Percentiles rank a stretch among this genome's conserved stretches.
phyloP scores from a whole-genome alignment of 1,140 invertebrate species.

The Saxidomus purpurata region DNA sequence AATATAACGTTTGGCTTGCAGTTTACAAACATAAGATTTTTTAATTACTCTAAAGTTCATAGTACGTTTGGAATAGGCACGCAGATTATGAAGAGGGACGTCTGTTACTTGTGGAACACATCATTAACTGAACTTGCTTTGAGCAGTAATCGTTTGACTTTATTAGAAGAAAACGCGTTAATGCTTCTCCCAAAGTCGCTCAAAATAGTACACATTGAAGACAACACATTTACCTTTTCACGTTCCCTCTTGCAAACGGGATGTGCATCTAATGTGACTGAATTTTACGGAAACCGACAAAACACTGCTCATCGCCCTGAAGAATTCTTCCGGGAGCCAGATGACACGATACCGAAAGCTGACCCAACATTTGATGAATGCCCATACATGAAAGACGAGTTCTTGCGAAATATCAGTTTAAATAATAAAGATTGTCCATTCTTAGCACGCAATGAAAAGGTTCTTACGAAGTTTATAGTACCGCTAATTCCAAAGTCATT shows the following conservation, averaged over 20 bases:
- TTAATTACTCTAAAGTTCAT: slow-evolving; percentile 43
- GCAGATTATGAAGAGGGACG: not conserved
- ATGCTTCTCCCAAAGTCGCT: slow-evolving; percentile 57
- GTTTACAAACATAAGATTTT: slow-evolving; percentile 20
- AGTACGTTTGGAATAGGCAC: not conserved
- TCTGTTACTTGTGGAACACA: slow-evolving; percentile 56
- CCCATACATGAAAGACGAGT: not conserved
- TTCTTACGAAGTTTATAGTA: not conserved
- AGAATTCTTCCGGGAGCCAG: not conserved
- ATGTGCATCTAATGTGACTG: not conserved
- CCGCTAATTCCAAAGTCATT: not conserved
- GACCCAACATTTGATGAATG: not conserved
- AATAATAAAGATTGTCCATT: not conserved
- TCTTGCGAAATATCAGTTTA: slow-evolving; percentile 10
- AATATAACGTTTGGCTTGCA: slow-evolving; percentile 46
- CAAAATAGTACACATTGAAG: not conserved
- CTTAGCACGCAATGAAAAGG: not conserved
- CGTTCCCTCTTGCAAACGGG: slow-evolving; percentile 5
- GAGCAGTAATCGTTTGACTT: not conserved
- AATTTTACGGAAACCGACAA: slow-evolving; percentile 24
- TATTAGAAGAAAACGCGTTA: slow-evolving; percentile 20
- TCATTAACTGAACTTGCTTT: slow-evolving; percentile 14
- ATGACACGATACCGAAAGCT: not conserved
- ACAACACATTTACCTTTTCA: slow-evolving; percentile 50
- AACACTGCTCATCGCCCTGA: not conserved